Evolutionary conservation across 2,888 invertebrate species (phyloP).

Genomic region (Choreutis nemorana): DNA sequence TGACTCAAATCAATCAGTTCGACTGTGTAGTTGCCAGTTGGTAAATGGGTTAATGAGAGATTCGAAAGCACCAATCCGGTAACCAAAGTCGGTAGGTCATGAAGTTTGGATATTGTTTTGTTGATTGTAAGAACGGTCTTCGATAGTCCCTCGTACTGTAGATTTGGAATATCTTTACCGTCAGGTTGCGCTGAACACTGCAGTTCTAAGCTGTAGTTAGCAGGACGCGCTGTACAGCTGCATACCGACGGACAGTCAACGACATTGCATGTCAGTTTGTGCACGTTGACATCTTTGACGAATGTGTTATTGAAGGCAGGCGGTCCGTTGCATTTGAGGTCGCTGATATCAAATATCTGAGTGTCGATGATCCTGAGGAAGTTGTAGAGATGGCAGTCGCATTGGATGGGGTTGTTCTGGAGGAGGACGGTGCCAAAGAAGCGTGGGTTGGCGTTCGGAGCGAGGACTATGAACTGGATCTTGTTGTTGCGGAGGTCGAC

Average conservation of each 20-base stretch:
- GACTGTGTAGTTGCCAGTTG: constrained; percentile 2
- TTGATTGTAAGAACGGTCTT: constrained; percentile 5
- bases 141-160: background rate
- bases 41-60: constrained; percentile 10
- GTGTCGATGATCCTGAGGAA: constrained; percentile 10
- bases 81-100: constrained; percentile 5
- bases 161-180: background rate
- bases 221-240: constrained; percentile 6
- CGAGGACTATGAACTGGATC: constrained; percentile 13
- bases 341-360: constrained; percentile 2
- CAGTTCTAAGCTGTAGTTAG: constrained; percentile 6
- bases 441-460: constrained; percentile 1
- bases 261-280: constrained; percentile 5
- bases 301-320: constrained; percentile 8
- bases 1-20: constrained; percentile 12
- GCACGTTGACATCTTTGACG: constrained; percentile 7
- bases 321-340: constrained; percentile 9
- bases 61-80: constrained; percentile 10
- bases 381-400: constrained; percentile 22
- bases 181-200: constrained; percentile 5
- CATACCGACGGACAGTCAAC: constrained; percentile 8
- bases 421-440: constrained; percentile 17
- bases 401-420: constrained; percentile 22
- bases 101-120: background rate
- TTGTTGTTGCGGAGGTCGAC: constrained; percentile 21